These are phyloP conservation scores for Sandelia bainsii DNA, from an alignment of 2,797 vertebrate species.

Conservation along the genomic window DNA sequence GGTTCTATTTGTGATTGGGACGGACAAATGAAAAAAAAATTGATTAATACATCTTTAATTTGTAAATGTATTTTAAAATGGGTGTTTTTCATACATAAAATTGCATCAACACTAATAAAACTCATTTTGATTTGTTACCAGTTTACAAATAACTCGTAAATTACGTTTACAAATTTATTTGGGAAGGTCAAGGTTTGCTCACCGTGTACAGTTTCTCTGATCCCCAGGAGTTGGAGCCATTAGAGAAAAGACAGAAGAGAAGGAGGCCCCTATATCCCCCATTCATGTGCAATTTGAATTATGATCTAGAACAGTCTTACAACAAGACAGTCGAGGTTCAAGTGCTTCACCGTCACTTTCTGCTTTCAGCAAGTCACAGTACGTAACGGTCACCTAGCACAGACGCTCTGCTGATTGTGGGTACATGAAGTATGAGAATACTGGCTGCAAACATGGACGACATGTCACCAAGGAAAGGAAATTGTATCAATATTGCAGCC, in stretches of 20 bases:
- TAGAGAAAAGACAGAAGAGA: no score
- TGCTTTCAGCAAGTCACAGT: constrained; percentile 44
- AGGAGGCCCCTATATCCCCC: not conserved
- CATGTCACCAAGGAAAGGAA: constrained; percentile 25
- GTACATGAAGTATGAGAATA: constrained; percentile 54
- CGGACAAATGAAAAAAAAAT: no score
- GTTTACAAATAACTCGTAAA: no score
- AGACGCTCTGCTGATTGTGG: constrained; percentile 56
- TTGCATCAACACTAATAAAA: no score
- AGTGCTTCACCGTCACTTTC: constrained; percentile 47
- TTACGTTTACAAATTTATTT: no score
- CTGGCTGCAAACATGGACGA: constrained; percentile 28
- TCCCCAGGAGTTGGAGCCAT: no score
- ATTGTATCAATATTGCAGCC: not conserved
- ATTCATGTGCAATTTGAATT: constrained; percentile 16
- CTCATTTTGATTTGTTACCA: no score
- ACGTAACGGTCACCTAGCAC: constrained; percentile 45
- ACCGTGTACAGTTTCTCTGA: no score
- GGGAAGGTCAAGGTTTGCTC: no score
- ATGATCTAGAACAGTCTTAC: constrained; percentile 5
- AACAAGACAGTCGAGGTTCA: constrained; percentile 26
- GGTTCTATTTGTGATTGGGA: not conserved
- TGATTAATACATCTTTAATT: no score
- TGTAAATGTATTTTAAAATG: no score
- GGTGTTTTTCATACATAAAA: no score